phyloP scores from a whole-genome alignment of 2,888 invertebrate species.

The Erebia epiphron region DNA sequence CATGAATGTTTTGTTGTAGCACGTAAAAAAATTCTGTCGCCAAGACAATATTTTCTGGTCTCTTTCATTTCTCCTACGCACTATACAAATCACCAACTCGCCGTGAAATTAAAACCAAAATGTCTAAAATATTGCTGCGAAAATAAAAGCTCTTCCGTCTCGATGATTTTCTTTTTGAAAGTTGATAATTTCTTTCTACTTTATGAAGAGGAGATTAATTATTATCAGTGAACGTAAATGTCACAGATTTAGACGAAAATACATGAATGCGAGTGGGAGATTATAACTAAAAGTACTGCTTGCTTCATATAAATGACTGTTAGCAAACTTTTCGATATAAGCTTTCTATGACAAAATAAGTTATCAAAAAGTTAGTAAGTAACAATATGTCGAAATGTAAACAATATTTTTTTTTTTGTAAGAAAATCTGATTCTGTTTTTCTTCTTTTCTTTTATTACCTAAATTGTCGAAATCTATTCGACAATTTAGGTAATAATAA shows the following conservation, averaged over 20 bases:
- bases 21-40: constrained; percentile 2
- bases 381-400: too few relatives aligned
- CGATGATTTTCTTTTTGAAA: background rate
- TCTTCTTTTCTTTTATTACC: too few relatives aligned
- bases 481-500: too few relatives aligned
- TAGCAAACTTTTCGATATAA: too few relatives aligned
- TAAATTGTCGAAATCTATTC: too few relatives aligned
- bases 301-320: too few relatives aligned
- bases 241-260: background rate
- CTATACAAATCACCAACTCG: constrained; percentile 5
- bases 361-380: too few relatives aligned
- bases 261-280: background rate
- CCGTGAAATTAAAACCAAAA: constrained; percentile 5
- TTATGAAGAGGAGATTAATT: background rate
- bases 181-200: background rate
- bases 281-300: background rate
- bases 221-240: background rate
- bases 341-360: too few relatives aligned
- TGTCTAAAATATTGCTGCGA: background rate
- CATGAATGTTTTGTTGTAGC: background rate
- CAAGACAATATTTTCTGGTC: constrained; percentile 6
- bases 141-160: background rate
- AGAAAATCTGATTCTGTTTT: too few relatives aligned
- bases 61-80: constrained; percentile 19
- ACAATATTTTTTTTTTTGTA: too few relatives aligned